Evolutionary conservation across 2,888 invertebrate species (phyloP).

Genomic region (Andrena praecox): DNA sequence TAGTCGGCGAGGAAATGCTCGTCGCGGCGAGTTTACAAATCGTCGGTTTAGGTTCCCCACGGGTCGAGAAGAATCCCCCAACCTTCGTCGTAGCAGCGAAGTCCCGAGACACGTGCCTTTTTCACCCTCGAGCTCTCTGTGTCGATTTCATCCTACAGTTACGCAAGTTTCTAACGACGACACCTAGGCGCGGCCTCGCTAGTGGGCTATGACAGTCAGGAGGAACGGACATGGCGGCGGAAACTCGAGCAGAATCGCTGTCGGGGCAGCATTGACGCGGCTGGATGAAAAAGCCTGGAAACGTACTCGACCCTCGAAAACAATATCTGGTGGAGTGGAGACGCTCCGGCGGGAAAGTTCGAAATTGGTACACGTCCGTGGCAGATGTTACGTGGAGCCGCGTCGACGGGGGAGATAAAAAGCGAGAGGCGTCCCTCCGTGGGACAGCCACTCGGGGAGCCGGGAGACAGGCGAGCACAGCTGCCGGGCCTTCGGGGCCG

Average conservation of each 20-base stretch:
- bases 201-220: too few relatives aligned
- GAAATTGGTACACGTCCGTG: constrained; percentile 70
- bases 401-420: constrained; percentile 60
- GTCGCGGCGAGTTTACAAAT: constrained; percentile 54
- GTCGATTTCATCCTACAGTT: too few relatives aligned
- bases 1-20: constrained; percentile 36
- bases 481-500: constrained; percentile 59
- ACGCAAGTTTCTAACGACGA: too few relatives aligned
- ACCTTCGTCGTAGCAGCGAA: constrained; percentile 20
- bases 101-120: neutral
- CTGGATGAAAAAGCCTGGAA: constrained; percentile 28
- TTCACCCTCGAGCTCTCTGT: too few relatives aligned
- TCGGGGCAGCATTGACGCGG: constrained; percentile 1
- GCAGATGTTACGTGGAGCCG: constrained; percentile 67
- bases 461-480: constrained; percentile 61
- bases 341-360: constrained; percentile 60
- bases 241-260: neutral
- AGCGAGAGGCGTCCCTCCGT: constrained; percentile 53
- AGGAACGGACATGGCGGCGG: neutral
- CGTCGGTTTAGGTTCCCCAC: constrained; percentile 29
- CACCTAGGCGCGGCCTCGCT: too few relatives aligned
- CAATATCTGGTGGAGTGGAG: constrained; percentile 39
- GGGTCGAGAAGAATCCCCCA: constrained; percentile 36
- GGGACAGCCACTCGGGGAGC: constrained; percentile 35
- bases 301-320: constrained; percentile 16